phyloP scores from a whole-genome alignment of 2,113 vertebrate genomes.

The Ciconia boyciana region DNA sequence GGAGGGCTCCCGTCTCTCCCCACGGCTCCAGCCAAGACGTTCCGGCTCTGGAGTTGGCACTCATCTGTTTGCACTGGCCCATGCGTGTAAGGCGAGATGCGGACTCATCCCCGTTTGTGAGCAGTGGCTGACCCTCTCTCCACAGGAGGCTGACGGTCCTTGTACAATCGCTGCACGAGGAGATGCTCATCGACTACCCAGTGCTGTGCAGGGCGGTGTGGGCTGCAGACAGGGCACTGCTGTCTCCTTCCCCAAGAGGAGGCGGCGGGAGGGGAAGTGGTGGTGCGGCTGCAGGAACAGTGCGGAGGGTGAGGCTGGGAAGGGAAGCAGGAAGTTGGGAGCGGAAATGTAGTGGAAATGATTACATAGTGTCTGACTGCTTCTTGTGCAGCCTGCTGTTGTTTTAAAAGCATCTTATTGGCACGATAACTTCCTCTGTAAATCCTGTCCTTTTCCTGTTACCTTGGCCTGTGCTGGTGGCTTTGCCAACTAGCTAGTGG shows the following conservation, averaged over 20 bases:
- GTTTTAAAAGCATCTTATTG: not conserved
- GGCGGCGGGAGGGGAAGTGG: fast-evolving
- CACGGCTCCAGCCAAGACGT: not conserved
- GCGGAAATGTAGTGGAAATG: not conserved
- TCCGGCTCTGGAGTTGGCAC: not conserved
- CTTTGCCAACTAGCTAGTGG: fast-evolving
- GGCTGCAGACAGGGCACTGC: not conserved
- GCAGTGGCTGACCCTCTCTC: not conserved
- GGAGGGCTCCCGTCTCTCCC: not conserved
- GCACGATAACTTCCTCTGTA: not conserved
- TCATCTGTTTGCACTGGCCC: fast-evolving
- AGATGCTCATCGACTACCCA: fast-evolving
- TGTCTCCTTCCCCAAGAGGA: not conserved
- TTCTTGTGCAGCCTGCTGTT: not conserved
- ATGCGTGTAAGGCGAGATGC: fast-evolving
- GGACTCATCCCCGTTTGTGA: fast-evolving
- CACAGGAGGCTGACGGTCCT: fast-evolving
- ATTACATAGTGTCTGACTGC: not conserved
- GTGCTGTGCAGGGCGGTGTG: fast-evolving
- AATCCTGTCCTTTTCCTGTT: not conserved
- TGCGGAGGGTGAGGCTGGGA: not conserved
- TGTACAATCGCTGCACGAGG: fast-evolving
- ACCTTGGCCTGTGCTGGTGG: not conserved
- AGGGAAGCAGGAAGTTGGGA: not conserved
- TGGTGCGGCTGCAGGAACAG: not conserved